A percentile compares a stretch with the other conserved stretches of the same genome.
Conservation (phyloP, 92 coral and sea anemone genomes). For the Porites divaricata region DNA sequence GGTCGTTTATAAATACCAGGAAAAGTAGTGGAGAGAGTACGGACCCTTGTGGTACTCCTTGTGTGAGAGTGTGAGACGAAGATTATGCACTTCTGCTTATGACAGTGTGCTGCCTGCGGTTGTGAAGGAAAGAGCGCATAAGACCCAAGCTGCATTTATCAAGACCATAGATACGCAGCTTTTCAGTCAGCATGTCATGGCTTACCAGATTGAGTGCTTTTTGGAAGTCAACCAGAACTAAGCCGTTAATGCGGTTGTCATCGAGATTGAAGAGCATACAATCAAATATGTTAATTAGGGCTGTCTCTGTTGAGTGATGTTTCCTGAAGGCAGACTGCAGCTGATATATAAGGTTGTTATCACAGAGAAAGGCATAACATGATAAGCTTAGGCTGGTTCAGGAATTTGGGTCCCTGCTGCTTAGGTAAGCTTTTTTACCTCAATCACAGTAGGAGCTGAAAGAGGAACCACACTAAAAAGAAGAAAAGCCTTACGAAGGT, state of each 20-base stretch:
- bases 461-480: too few species aligned
- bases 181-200: conserved; percentile 7
- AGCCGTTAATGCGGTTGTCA: conserved; percentile 5
- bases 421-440: too few species aligned
- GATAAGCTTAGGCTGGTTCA: too few species aligned
- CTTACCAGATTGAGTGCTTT: conserved; percentile 38
- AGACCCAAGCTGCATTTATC: conserved; percentile 25
- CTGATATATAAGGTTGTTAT: too few species aligned
- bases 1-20: conserved; percentile 51
- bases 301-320: conserved; percentile 17
- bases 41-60: conserved; percentile 63
- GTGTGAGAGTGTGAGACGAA: conserved; percentile 44
- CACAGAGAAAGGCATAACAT: too few species aligned
- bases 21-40: conserved; percentile 47
- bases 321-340: too few species aligned
- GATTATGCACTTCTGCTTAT: conserved; percentile 34
- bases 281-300: conserved; percentile 26
- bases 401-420: too few species aligned
- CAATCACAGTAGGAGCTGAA: too few species aligned
- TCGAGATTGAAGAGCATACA: conserved; percentile 7
- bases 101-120: conserved; percentile 37
- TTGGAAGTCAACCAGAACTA: conserved; percentile 11
- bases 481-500: too few species aligned
- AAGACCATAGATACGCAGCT: conserved; percentile 48
- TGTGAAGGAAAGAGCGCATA: conserved; percentile 37